Base-by-base conservation (phyloP, 2,113 vertebrate species). In the Trichechus manatus region DNA sequence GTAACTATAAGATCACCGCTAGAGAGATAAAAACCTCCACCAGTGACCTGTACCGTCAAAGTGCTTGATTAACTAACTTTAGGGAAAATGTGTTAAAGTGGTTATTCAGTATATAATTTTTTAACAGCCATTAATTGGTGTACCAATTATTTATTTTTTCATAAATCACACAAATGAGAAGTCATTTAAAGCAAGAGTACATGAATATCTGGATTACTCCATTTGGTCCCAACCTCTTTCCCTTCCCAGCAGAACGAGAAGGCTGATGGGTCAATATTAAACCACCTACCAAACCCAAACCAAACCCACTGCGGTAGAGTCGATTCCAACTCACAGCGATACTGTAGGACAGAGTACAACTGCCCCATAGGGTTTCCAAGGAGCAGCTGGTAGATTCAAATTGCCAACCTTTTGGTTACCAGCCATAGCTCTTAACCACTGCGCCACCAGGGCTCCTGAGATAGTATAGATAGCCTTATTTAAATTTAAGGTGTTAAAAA, bases 91-190 rank as follows among this genome's bases (percentile, higher is more conserved):
- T 56, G 29, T 72, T 50, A 70, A 91, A 31, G 68, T 87, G 44
- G 59, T 15, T 70, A 47, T 89, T 94, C n/a, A 56, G 15, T 47
- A 17, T 53, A 87, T 42, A 82, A 56, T 9, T n/a, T 91, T 93
- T 93, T 56, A 79, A 53, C 20, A 74, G 9, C 39, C 14, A 29
- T 89, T 86, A 68, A 33, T 87, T 88, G 53, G 50, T 44, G 1
- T 50, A 93, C 15, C 27, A 68, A 44, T 83, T 81, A 53, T 53
- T 93, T 63, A 8, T 63, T 64, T 68, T 61, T 15, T 3, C 70
- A 92, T 36, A 95, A 94, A 72, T 72, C 42, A 83, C 47, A 91
- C 19, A 94, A 89, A 80, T 36, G 47, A 96, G 39, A 91, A 85
- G 89, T 75, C n/a, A 95, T 47, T 84, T 74, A 84, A 92, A 96